Percentiles rank a stretch among this genome's conserved stretches.
Conservation (phyloP, 2,113 vertebrate species). For the Grammomys dolichurus region DNA sequence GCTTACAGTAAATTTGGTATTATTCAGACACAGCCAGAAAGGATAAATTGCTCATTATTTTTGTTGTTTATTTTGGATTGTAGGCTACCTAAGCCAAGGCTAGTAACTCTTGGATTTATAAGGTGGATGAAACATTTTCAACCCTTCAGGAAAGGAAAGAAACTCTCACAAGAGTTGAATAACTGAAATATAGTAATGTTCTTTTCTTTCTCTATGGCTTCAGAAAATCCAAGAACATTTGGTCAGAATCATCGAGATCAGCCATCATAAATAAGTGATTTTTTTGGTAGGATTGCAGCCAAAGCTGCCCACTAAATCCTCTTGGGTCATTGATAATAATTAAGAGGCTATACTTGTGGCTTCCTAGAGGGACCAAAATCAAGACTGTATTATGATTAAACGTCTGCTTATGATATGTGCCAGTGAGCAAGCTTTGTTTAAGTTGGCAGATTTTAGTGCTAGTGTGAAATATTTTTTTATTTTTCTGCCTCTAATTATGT, state of each 20-base stretch:
- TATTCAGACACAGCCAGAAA: conserved; percentile 57
- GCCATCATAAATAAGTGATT: conserved; percentile 46
- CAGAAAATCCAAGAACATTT: conserved; percentile 60
- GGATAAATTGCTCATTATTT: conserved; percentile 48
- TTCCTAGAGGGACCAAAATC: conserved; percentile 51
- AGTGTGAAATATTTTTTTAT: conserved; percentile 69
- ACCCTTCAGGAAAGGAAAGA: conserved; percentile 68
- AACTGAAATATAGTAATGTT: conserved; percentile 46
- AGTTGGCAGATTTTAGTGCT: conserved; percentile 79
- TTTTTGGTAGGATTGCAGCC: conserved; percentile 62
- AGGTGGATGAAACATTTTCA: conserved; percentile 71
- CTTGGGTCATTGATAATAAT: conserved; percentile 68
- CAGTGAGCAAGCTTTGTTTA: conserved; percentile 77
- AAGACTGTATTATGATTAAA: conserved; percentile 72
- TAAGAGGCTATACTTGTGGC: conserved; percentile 60
- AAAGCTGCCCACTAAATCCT: conserved; percentile 52
- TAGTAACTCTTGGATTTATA: conserved; percentile 67
- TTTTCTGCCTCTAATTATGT: conserved; percentile 80
- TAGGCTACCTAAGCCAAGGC: conserved; percentile 52
- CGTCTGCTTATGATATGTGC: conserved; percentile 61
- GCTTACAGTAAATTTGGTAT: conserved; percentile 50
- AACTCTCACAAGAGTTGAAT: conserved; percentile 50
- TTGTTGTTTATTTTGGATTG: conserved; percentile 70
- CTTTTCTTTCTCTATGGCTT: conserved; percentile 38
- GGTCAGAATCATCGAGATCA: conserved; percentile 68